Evolutionary conservation across 2,797 vertebrate species (phyloP), one percentile per base, ranked within the genome.

Genomic region (Chaetophractus vellerosus): DNA sequence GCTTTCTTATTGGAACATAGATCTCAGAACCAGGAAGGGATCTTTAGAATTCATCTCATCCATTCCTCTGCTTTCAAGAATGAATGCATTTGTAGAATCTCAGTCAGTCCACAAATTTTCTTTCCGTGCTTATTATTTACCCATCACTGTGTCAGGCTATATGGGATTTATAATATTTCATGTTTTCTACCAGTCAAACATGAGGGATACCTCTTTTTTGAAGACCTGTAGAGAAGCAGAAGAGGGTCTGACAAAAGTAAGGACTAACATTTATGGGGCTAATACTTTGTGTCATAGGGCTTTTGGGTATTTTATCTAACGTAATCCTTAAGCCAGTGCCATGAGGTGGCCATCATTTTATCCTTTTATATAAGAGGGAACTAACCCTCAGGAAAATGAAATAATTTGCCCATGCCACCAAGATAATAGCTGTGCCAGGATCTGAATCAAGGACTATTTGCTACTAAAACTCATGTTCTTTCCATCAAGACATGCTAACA

Each of bases 21-120:
- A 95, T 76, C 79, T 93, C 55, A 80, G 38, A 90, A 75, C 61
- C n/a, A 88, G 81, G 88, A 95, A 89, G 57, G n/a, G 36, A 31
- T 76, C 64, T 90, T 93, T 79, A 94, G 82, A 95, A 86, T 94
- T 82, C 23, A 87, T 81, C 45, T 90, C 79, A 78, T 88, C 45
- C 41, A 75, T 93, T 11, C 69, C 41, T 71, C 48, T 92, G 45
- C 87, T 90, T 95, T 96, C 19, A 76, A 79, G 64, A 93, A 95
- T 24, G 79, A 83, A 90, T 78, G 18, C 66, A 88, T 83, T 92
- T 92, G 50, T 76, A 92, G 66, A 96, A 76, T 90, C 69, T 92
- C 57, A 91, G 1, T 90, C 59, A 91, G 90, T 72, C 83, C 14
- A 71, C 33, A 96, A 11, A 80, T 93, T 6, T 74, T 87, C 66